phyloP scores from a whole-genome alignment of 1,140 invertebrate species.

The Steinernema feltiae region DNA sequence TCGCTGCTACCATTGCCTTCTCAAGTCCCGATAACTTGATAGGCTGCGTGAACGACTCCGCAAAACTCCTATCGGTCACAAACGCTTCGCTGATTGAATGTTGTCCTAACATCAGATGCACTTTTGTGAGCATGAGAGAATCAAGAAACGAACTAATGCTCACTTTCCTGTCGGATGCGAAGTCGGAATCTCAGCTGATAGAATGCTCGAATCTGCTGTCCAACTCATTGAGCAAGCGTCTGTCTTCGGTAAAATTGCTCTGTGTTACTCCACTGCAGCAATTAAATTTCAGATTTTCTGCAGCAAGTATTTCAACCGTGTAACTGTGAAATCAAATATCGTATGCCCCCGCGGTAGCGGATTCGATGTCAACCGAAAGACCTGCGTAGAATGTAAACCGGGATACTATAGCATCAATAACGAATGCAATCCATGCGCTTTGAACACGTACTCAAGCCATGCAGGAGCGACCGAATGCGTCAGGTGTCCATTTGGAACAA shows the following conservation, averaged over 20 bases:
- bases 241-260: background rate
- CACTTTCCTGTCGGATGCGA: background rate
- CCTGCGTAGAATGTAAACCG: background rate
- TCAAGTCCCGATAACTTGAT: background rate
- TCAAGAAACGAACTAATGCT: background rate
- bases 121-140: background rate
- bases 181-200: background rate
- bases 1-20: background rate
- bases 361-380: background rate
- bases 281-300: background rate
- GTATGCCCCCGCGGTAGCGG: background rate
- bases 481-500: background rate
- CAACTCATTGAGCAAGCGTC: background rate
- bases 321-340: background rate
- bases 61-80: background rate
- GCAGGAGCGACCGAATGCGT: background rate
- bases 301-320: background rate
- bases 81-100: background rate
- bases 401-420: conserved; percentile 5
- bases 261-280: background rate
- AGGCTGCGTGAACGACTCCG: background rate
- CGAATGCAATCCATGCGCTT: background rate
- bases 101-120: background rate
- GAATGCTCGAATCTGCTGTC: background rate
- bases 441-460: background rate